Evolutionary conservation across 2,113 vertebrate genomes (phyloP).

Genomic region (Danio rerio): DNA sequence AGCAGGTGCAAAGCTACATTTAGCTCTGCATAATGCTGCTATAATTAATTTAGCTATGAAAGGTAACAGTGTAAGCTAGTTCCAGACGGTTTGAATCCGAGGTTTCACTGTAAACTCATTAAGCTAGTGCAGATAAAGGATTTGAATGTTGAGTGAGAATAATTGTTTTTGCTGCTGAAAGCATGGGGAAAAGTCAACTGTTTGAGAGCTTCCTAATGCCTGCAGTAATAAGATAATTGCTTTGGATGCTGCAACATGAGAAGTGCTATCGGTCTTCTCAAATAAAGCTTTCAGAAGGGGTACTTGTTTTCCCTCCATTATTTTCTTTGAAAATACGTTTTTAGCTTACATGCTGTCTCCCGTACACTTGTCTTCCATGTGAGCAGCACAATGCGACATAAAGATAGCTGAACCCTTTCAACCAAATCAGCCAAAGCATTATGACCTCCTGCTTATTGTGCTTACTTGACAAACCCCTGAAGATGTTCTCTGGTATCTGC

Average conservation of each 20-base stretch:
- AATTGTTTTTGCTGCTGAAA: conserved; percentile 34
- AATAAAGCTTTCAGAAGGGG: conserved; percentile 41
- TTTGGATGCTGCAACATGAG: conserved; percentile 49
- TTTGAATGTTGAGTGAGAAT: conserved; percentile 20
- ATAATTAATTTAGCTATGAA: conserved; percentile 48
- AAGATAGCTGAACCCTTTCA: too few species aligned
- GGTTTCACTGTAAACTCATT: conserved; percentile 33
- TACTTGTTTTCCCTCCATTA: neutral
- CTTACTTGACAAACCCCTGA: too few species aligned
- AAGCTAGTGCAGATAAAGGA: conserved; percentile 4
- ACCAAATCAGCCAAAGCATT: too few species aligned
- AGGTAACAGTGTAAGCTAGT: conserved; percentile 45
- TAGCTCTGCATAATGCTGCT: conserved; percentile 53
- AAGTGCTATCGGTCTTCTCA: conserved; percentile 27
- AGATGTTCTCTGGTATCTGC: too few species aligned
- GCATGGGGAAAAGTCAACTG: conserved; percentile 43
- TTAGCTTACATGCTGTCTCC: neutral
- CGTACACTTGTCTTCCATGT: too few species aligned
- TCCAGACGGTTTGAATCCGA: conserved; percentile 32
- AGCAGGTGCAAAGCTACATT: conserved; percentile 62
- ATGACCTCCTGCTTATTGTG: too few species aligned
- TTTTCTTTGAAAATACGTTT: neutral
- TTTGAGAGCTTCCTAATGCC: conserved; percentile 16
- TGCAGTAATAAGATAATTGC: conserved; percentile 34
- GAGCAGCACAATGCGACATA: too few species aligned